Evolutionary conservation across 1,140 invertebrate species (phyloP).

Genomic region (Araneus ventricosus): DNA sequence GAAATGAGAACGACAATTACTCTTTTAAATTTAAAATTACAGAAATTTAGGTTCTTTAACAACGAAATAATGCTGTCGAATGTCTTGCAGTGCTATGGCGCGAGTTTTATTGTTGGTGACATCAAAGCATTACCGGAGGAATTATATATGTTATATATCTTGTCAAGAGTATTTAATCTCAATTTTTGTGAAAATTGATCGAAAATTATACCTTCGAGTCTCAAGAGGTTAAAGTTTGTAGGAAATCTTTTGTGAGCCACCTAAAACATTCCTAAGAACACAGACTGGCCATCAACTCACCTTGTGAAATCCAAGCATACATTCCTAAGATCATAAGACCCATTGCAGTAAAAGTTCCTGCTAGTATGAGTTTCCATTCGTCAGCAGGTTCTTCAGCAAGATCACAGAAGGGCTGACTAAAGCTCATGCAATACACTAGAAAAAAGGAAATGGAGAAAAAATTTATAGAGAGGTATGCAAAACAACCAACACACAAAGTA

Average conservation of each 20-base stretch:
- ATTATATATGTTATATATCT: no score
- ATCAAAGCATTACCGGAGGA: no score
- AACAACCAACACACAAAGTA: not conserved
- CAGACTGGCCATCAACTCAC: not conserved
- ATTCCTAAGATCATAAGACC: constrained; percentile 64
- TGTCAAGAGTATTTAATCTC: no score
- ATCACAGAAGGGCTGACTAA: constrained; percentile 57
- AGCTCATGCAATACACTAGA: constrained; percentile 70
- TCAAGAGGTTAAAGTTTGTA: no score
- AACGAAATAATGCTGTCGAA: no score
- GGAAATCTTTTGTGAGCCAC: not conserved
- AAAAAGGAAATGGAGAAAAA: not conserved
- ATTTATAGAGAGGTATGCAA: not conserved
- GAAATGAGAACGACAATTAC: no score
- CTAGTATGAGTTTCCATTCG: constrained; percentile 72
- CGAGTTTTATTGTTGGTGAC: no score
- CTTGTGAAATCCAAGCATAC: constrained; percentile 41
- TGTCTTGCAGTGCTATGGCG: no score
- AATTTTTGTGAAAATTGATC: no score
- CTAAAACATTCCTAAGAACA: not conserved
- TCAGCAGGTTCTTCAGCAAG: constrained; percentile 47
- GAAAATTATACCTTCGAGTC: no score
- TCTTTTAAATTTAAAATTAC: no score
- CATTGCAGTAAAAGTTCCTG: constrained; percentile 70
- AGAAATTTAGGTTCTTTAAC: no score